Base-by-base conservation (phyloP, 2,888 invertebrate genomes). In the Ceramica pisi region DNA sequence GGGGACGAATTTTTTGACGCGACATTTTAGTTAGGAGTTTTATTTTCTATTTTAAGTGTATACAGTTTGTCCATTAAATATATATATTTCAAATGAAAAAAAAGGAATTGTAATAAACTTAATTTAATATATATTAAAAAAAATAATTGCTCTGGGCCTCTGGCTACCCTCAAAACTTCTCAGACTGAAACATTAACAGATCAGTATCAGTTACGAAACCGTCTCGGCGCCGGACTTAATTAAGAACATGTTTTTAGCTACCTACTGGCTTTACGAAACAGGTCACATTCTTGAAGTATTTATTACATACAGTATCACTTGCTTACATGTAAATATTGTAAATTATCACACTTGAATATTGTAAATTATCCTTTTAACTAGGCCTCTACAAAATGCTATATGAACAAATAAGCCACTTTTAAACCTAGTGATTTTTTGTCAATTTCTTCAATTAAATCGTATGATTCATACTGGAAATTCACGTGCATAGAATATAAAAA, bases 221-320 rank as follows among this genome's bases (percentile, higher is more conserved):
- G 53, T 64, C 61, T 69, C 69, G 85, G 72, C 84, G 84, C 78
- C 83, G 62, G 31, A 56, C 56, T 82, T 80, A 82, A 82, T 84
- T 80, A 80, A 85, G 78, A 82, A 78, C 83, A 65, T 56, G 75
- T 82, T 80, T 74, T 66, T 51, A 71, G 51, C 44, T 61, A 59
- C 62, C 60, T 67, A 67, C 65, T 50, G 50, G 35, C 35, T 68
- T 73, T 76, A 67, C 68, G 71, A 66, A 68, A 81, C 70, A 63
- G 70, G 67, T 75, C 65, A 72, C 62, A 80, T 72, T 78, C 69
- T 82, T 67, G 21, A 67, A 67, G 65, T 69, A 78, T 82, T 82
- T 78, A 80, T 73, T 63, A 59, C 66, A 41, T 19, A 26, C 51
- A 14, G 51, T 78, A 66, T 80, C 26, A 65, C 31, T 71, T 71